phyloP scores from a whole-genome alignment of 2,888 invertebrate species.

The Zaprionus lineosus region DNA sequence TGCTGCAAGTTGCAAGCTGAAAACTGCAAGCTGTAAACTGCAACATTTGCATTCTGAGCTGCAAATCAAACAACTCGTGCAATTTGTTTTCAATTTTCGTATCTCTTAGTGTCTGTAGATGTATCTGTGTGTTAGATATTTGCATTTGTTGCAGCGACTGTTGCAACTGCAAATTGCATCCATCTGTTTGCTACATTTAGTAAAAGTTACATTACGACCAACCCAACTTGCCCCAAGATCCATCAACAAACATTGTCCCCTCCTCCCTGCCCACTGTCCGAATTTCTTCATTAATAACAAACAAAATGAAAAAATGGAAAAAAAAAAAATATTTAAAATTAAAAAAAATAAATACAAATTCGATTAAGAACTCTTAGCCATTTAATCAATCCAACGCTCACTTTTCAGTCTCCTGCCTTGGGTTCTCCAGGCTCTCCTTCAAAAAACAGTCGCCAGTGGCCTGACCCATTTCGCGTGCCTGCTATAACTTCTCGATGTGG shows the following conservation, averaged over 20 bases:
- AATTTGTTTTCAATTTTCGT: slow-evolving; percentile 66
- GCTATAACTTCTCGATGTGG: slow-evolving; percentile 33
- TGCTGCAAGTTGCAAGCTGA: slow-evolving; percentile 8
- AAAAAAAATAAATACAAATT: too few relatives aligned
- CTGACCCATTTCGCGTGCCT: slow-evolving; percentile 68
- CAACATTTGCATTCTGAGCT: slow-evolving; percentile 51
- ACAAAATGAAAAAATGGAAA: too few relatives aligned
- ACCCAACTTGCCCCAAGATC: slow-evolving; percentile 1
- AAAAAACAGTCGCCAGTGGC: slow-evolving; percentile 23
- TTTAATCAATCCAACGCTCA: slow-evolving; percentile 66
- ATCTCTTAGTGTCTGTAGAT: slow-evolving; percentile 21
- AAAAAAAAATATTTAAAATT: too few relatives aligned
- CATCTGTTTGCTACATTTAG: slow-evolving; percentile 39
- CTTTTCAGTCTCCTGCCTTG: slow-evolving; percentile 32
- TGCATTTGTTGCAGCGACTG: slow-evolving; percentile 57
- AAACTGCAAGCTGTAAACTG: slow-evolving; percentile 19
- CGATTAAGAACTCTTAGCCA: slow-evolving; percentile 39
- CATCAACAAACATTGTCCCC: slow-evolving; percentile 19
- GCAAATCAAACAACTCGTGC: slow-evolving; percentile 59
- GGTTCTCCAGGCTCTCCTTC: not conserved
- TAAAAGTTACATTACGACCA: not conserved
- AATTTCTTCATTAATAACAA: slow-evolving; percentile 56
- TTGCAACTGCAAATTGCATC: slow-evolving; percentile 53
- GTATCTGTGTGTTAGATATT: slow-evolving; percentile 45
- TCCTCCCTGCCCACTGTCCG: slow-evolving; percentile 37